Conservation (phyloP, 2,888 invertebrate species). For the Linnaemya tessellans region DNA sequence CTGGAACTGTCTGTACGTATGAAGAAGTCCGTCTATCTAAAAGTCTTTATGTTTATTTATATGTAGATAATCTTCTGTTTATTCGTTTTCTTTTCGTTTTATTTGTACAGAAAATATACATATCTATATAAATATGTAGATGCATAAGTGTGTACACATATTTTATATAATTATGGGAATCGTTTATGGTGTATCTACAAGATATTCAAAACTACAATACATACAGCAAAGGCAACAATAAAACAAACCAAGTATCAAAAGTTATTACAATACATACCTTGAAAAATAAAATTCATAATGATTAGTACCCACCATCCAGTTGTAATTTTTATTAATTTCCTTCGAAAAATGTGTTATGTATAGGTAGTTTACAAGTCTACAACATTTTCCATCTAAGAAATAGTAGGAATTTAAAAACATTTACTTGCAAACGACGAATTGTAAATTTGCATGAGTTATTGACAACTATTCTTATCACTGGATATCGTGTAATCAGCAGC, state of each 20-base stretch:
- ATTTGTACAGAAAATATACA: slow-evolving; percentile 3
- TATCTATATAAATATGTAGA: no score
- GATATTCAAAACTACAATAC: slow-evolving; percentile 39
- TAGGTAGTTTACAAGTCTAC: no score
- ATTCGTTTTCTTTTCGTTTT: slow-evolving; percentile 42
- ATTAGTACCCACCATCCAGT: background rate
- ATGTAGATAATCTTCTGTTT: slow-evolving; percentile 50
- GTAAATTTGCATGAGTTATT: no score
- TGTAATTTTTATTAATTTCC: slow-evolving; percentile 48
- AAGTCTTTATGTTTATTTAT: slow-evolving; percentile 15
- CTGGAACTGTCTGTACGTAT: slow-evolving; percentile 38
- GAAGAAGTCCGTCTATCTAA: slow-evolving; percentile 23
- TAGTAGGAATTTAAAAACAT: no score
- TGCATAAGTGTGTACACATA: background rate
- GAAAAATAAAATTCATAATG: slow-evolving; percentile 33
- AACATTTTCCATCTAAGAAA: no score
- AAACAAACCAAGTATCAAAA: background rate
- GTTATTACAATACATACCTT: slow-evolving; percentile 29
- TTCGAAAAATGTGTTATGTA: no score
- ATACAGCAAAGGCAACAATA: slow-evolving; percentile 1
- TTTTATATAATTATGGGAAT: slow-evolving; percentile 53
- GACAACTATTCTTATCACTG: no score
- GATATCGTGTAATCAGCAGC: no score
- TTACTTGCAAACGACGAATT: no score
- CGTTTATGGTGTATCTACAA: slow-evolving; percentile 52